These are phyloP conservation scores for Ceratina japonica DNA, from an alignment of 1,140 invertebrate genomes.

Conservation along the genomic window DNA sequence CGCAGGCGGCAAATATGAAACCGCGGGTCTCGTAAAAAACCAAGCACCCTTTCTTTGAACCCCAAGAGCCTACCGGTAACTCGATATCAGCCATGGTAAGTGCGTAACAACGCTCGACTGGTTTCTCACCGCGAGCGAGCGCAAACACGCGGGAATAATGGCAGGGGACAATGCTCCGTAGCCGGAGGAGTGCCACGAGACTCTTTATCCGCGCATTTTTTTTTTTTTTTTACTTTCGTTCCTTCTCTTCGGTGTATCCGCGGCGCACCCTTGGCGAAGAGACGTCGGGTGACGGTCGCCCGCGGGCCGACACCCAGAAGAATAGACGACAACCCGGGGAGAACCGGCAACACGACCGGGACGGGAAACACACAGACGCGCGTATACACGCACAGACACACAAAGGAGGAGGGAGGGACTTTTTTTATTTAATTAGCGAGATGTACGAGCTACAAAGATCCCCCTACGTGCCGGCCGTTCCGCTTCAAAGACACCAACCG, in stretches of 20 bases:
- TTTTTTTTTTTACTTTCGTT: not conserved
- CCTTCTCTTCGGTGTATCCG: no score
- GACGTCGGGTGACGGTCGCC: constrained; percentile 65
- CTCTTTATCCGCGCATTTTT: constrained; percentile 10
- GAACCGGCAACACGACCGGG: not conserved
- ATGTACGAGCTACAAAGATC: constrained; percentile 72
- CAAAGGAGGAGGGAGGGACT: constrained; percentile 28
- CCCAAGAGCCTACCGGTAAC: constrained; percentile 7
- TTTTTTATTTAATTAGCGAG: constrained; percentile 76
- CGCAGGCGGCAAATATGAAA: not conserved
- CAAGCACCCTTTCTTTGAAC: not conserved
- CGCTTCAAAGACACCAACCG: constrained; percentile 42
- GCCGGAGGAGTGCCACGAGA: not conserved
- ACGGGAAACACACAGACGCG: constrained; percentile 13
- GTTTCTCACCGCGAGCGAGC: constrained; percentile 16
- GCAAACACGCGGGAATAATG: constrained; percentile 27
- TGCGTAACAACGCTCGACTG: not conserved
- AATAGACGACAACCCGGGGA: constrained; percentile 59
- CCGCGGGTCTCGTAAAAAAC: not conserved
- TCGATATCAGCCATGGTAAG: constrained; percentile 13
- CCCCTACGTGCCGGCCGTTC: constrained; percentile 30
- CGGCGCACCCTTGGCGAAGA: constrained; percentile 39
- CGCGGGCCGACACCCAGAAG: constrained; percentile 70
- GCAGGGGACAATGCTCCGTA: constrained; percentile 4
- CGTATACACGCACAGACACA: no score